phyloP scores from a whole-genome alignment of 2,113 vertebrate species.

The Aix galericulata region DNA sequence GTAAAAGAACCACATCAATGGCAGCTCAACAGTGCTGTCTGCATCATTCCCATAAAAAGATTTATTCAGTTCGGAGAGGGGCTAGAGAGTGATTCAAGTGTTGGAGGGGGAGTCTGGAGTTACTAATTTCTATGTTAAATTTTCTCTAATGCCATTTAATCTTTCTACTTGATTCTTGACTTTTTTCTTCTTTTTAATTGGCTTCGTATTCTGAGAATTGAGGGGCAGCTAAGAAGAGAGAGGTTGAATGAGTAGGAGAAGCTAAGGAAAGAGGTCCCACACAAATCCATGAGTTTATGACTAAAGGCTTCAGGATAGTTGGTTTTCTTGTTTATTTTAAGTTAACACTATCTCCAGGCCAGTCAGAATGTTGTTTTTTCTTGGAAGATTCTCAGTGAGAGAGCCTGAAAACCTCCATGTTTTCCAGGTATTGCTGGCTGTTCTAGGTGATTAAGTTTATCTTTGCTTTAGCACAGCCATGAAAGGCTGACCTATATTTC shows the following conservation, averaged over 20 bases:
- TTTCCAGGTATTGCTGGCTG: not conserved
- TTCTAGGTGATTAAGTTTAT: conserved; percentile 1
- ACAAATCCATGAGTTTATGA: not conserved
- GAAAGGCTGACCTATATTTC: conserved; percentile 56
- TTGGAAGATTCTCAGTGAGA: not conserved
- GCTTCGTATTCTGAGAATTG: not conserved
- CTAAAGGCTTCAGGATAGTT: not conserved
- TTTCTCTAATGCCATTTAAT: not conserved
- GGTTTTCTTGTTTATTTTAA: not conserved
- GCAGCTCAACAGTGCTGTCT: not conserved
- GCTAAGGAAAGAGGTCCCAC: not conserved
- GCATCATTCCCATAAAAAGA: not conserved
- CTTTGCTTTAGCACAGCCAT: conserved; percentile 3
- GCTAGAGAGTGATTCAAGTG: not conserved
- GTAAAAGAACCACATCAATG: not conserved
- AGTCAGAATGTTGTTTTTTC: not conserved
- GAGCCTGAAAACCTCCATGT: not conserved
- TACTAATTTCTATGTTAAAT: not conserved
- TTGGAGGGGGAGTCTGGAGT: not conserved
- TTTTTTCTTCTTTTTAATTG: not conserved
- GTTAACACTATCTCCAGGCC: not conserved
- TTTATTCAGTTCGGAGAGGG: not conserved
- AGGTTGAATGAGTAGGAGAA: not conserved
- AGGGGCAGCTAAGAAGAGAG: not conserved
- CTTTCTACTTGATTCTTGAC: not conserved